Evolutionary conservation across 2,797 vertebrate species (phyloP).

Genomic region (Acanthornis magna): DNA sequence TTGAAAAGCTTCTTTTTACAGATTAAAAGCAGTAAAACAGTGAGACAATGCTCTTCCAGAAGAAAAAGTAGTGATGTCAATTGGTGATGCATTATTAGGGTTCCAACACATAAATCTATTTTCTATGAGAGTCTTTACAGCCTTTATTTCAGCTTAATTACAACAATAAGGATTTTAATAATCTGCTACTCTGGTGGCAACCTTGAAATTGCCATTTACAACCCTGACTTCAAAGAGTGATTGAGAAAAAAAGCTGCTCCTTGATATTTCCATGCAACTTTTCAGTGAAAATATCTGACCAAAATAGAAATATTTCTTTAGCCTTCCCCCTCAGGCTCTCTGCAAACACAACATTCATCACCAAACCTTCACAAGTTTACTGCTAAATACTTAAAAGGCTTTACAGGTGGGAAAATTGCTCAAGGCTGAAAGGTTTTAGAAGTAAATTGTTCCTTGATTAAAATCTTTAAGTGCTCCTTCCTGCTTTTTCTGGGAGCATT

Average conservation of each 20-base stretch:
- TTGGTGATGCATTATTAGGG: neutral
- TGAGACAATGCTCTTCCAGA: neutral
- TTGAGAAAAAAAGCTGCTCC: neutral
- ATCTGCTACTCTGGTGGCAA: neutral
- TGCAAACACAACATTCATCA: neutral
- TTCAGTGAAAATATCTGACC: neutral
- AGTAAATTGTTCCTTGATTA: neutral
- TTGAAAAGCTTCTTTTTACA: neutral
- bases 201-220: neutral
- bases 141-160: neutral
- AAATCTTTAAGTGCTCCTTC: neutral
- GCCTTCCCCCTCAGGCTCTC: neutral
- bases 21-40: neutral
- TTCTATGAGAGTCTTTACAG: neutral
- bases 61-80: neutral
- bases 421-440: neutral
- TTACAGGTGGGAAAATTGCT: neutral
- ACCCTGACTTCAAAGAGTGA: neutral
- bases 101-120: neutral
- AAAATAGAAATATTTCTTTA: neutral
- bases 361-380: neutral
- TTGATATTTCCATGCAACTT: neutral
- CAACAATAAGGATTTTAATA: neutral
- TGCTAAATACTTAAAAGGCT: neutral
- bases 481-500: neutral